These are phyloP conservation scores for Tetramorium parvispinum DNA, from an alignment of 1,140 invertebrate genomes.

Conservation along the genomic window DNA sequence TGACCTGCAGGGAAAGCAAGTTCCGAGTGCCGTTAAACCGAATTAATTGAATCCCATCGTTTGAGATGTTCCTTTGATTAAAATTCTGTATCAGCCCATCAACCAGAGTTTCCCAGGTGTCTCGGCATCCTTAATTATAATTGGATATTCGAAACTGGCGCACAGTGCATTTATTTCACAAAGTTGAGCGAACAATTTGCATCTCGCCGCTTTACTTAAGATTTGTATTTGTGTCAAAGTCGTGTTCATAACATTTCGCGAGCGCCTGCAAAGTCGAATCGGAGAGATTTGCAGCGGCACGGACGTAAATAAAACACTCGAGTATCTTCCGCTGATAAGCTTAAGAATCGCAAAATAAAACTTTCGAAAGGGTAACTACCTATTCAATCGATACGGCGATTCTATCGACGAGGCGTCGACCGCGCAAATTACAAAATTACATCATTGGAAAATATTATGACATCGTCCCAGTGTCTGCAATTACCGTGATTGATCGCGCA, in stretches of 20 bases:
- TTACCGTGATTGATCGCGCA: conserved; percentile 5
- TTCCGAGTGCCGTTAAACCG: conserved; percentile 8
- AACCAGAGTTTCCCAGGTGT: conserved; percentile 23
- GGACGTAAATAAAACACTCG: background rate
- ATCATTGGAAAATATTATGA: background rate
- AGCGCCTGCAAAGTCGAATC: background rate
- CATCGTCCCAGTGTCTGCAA: background rate
- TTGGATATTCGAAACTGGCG: conserved; percentile 41
- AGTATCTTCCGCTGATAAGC: background rate
- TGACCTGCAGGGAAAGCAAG: background rate
- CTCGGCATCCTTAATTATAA: conserved; percentile 30
- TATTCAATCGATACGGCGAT: background rate
- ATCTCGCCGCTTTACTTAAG: background rate
- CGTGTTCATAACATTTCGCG: background rate
- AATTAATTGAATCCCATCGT: conserved; percentile 24
- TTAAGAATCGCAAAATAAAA: background rate
- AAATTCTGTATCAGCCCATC: conserved; percentile 43
- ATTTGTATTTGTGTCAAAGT: conserved; percentile 11
- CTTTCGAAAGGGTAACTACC: background rate
- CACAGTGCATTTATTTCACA: conserved; percentile 27
- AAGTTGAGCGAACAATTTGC: conserved; percentile 39
- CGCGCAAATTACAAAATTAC: background rate
- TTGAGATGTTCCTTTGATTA: conserved; percentile 37
- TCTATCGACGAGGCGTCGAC: background rate
- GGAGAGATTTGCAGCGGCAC: background rate